A percentile compares a stretch with the other conserved stretches of the same genome.
Conservation (phyloP, 2,888 invertebrate species). For the Dilophus febrilis region DNA sequence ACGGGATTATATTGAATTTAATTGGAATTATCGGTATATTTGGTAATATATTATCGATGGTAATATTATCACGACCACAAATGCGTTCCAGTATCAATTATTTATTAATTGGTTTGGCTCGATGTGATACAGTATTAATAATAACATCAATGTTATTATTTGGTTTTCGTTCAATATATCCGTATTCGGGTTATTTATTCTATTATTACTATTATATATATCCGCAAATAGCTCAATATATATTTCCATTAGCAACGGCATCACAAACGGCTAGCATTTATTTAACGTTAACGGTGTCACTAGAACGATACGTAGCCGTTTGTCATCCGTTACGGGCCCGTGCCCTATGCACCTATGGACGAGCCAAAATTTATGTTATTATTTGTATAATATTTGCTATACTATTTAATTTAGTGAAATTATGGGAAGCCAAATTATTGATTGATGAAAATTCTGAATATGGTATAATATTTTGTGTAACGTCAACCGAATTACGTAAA, state of each 20-base stretch:
- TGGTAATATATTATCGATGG: slow-evolving; percentile 80
- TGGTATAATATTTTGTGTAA: slow-evolving; percentile 52
- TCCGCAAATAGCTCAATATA: slow-evolving; percentile 61
- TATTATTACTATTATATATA: slow-evolving; percentile 63
- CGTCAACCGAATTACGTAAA: slow-evolving; percentile 47
- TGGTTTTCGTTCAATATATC: slow-evolving; percentile 70
- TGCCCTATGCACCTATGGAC: slow-evolving; percentile 77
- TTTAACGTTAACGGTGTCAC: slow-evolving; percentile 72
- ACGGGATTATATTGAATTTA: slow-evolving; percentile 63
- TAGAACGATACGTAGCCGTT: slow-evolving; percentile 88
- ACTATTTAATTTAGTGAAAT: slow-evolving; percentile 70
- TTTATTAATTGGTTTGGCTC: slow-evolving; percentile 79
- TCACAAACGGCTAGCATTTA: slow-evolving; percentile 91
- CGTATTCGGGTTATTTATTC: slow-evolving; percentile 60
- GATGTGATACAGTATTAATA: slow-evolving; percentile 83
- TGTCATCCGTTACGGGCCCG: slow-evolving; percentile 79
- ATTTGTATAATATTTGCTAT: slow-evolving; percentile 64
- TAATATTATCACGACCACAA: slow-evolving; percentile 79
- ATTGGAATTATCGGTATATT: slow-evolving; percentile 71
- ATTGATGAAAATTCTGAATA: slow-evolving; percentile 28
- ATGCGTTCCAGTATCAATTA: slow-evolving; percentile 95
- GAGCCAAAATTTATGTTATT: slow-evolving; percentile 70
- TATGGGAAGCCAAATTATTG: slow-evolving; percentile 48
- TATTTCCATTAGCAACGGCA: slow-evolving; percentile 70
- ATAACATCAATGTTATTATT: slow-evolving; percentile 72